A percentile compares a stretch with the other conserved stretches of the same genome.
Conservation (phyloP, 2,113 vertebrate species). For the Pseudorasbora parva region DNA sequence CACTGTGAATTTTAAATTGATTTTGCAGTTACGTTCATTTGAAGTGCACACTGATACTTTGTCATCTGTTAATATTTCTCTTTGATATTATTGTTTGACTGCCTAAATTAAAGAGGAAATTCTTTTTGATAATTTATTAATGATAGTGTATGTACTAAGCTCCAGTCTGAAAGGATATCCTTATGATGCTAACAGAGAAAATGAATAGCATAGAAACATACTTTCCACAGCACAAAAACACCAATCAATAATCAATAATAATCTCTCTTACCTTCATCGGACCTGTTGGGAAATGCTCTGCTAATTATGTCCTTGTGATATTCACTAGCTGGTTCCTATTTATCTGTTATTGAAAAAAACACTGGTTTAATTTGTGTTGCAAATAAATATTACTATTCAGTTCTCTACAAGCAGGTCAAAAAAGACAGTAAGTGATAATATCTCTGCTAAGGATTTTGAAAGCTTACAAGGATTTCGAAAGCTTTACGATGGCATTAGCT, state of each 20-base stretch:
- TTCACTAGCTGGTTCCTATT: background rate
- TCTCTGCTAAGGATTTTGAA: conserved; percentile 28
- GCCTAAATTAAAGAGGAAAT: conserved; percentile 44
- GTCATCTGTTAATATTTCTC: conserved; percentile 47
- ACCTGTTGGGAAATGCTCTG: background rate
- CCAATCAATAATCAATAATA: background rate
- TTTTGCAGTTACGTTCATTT: conserved; percentile 12
- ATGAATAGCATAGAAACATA: background rate
- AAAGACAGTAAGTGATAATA: conserved; percentile 2
- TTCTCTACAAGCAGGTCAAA: background rate
- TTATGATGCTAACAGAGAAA: conserved; percentile 33
- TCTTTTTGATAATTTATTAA: conserved; percentile 56
- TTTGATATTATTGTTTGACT: conserved; percentile 45
- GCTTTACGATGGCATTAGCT: conserved; percentile 28
- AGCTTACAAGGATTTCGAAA: conserved; percentile 30
- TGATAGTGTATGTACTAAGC: conserved; percentile 2
- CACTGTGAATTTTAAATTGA: background rate
- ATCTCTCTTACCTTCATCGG: conserved; percentile 26
- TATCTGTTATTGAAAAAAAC: background rate
- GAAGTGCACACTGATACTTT: conserved; percentile 6
- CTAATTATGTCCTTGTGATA: background rate
- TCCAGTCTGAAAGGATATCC: conserved; percentile 31
- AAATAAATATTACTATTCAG: background rate
- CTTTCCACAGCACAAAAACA: background rate
- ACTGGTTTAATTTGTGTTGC: background rate